phyloP scores from a whole-genome alignment of 2,113 vertebrate species.

The Antennarius striatus region DNA sequence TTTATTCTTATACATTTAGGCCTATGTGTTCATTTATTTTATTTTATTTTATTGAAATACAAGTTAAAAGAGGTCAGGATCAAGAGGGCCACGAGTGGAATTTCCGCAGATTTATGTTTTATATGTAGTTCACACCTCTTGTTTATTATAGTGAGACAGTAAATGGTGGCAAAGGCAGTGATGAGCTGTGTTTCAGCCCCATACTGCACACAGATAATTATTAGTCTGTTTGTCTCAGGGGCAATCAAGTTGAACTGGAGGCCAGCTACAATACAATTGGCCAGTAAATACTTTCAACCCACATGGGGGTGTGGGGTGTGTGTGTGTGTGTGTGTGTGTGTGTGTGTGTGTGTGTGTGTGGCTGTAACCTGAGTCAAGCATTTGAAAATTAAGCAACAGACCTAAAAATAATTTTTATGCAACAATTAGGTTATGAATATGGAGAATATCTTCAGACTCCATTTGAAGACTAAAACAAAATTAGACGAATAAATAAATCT shows the following conservation, averaged over 20 bases:
- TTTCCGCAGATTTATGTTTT: no score
- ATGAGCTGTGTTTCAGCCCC: background rate
- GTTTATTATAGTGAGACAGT: no score
- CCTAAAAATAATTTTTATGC: background rate
- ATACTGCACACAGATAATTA: background rate
- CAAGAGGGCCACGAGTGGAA: no score
- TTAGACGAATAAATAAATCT: background rate
- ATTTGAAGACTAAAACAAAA: no score
- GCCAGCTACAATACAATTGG: background rate
- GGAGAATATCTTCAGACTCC: background rate
- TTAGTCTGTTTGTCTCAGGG: constrained; percentile 6
- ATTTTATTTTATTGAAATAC: no score
- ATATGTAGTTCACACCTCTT: no score
- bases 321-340: no score
- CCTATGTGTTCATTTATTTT: no score
- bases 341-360: no score
- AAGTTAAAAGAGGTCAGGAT: no score
- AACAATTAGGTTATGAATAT: background rate
- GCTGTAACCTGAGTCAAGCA: background rate
- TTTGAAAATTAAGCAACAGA: background rate
- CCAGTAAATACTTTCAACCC: background rate
- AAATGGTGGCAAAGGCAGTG: background rate
- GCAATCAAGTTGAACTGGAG: background rate
- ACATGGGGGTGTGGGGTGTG: no score
- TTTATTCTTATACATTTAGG: background rate